A percentile compares a stretch with the other conserved stretches of the same genome.
phyloP scores from a whole-genome alignment of 2,888 invertebrate genomes.

The Andrena praecox region DNA sequence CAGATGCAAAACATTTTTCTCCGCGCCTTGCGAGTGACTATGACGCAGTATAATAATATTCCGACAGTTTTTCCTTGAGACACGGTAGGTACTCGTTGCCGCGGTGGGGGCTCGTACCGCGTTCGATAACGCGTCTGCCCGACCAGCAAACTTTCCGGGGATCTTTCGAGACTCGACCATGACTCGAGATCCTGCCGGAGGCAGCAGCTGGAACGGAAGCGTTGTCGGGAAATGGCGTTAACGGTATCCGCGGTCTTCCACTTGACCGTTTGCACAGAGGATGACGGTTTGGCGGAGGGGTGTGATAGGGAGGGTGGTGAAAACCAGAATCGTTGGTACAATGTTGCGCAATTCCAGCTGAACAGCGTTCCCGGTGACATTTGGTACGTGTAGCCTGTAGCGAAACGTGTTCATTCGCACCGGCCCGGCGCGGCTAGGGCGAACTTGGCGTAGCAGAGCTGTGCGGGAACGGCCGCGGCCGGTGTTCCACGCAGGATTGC shows the following conservation, averaged over 20 bases:
- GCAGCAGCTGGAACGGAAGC: slow-evolving; percentile 25
- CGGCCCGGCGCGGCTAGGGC: slow-evolving; percentile 61
- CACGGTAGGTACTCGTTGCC: slow-evolving; percentile 20
- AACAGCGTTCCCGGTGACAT: slow-evolving; percentile 67
- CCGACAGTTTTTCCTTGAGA: slow-evolving; percentile 58
- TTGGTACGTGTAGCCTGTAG: slow-evolving; percentile 72
- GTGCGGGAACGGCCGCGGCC: slow-evolving; percentile 22
- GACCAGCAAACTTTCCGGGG: not conserved
- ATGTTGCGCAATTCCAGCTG: slow-evolving; percentile 68
- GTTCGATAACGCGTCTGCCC: not conserved
- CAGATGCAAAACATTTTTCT: slow-evolving; percentile 75
- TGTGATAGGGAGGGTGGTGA: slow-evolving; percentile 9
- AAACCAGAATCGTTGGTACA: slow-evolving; percentile 61
- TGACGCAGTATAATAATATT: slow-evolving; percentile 75
- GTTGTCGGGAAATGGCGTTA: slow-evolving; percentile 65
- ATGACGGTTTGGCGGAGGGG: not conserved
- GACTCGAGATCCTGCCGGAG: not conserved
- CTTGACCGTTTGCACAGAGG: slow-evolving; percentile 52
- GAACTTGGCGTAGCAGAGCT: slow-evolving; percentile 39
- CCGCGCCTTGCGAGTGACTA: slow-evolving; percentile 68
- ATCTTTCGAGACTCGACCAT: slow-evolving; percentile 16
- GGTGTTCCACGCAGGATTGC: slow-evolving; percentile 47
- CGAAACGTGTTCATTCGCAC: slow-evolving; percentile 69
- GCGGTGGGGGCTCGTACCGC: not conserved
- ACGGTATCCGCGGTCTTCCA: slow-evolving; percentile 63